These are phyloP conservation scores for Oryzias javanicus DNA, from an alignment of 2,113 vertebrate genomes.

Conservation along the genomic window DNA sequence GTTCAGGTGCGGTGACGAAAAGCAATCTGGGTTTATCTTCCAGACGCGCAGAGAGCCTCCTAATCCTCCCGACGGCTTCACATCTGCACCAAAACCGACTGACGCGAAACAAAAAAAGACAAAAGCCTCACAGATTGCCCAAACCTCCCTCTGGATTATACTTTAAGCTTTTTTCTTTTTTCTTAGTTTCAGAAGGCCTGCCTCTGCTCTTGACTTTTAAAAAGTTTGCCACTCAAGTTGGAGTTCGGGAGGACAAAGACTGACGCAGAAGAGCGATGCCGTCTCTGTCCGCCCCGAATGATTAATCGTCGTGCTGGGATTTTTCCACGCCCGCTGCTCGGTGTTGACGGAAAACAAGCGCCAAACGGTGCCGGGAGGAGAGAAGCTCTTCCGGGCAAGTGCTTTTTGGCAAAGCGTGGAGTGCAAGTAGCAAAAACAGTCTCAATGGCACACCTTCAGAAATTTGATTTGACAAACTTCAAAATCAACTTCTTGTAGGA, in stretches of 20 bases:
- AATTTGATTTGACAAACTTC: not conserved
- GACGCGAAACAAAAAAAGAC: not conserved
- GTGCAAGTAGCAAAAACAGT: slow-evolving; percentile 1
- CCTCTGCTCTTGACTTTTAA: slow-evolving; percentile 45
- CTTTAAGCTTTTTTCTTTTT: slow-evolving; percentile 16
- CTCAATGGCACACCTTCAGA: not conserved
- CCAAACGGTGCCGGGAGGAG: slow-evolving; percentile 62
- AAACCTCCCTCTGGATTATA: slow-evolving; percentile 2
- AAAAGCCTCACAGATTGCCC: not conserved
- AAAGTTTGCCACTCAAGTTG: slow-evolving; percentile 71
- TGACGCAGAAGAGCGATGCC: slow-evolving; percentile 68
- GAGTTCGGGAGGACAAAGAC: slow-evolving; percentile 71
- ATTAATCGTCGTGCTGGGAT: slow-evolving; percentile 81
- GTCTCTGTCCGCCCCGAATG: slow-evolving; percentile 77
- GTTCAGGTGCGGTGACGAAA: slow-evolving; percentile 66
- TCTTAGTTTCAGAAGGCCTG: slow-evolving; percentile 27
- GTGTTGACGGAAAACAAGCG: slow-evolving; percentile 74
- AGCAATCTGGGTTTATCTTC: slow-evolving; percentile 31
- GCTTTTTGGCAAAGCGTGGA: slow-evolving; percentile 21
- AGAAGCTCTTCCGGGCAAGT: slow-evolving; percentile 48
- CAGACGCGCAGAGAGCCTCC: slow-evolving; percentile 24
- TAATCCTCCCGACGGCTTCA: slow-evolving; percentile 21
- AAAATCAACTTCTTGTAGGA: slow-evolving; percentile 74
- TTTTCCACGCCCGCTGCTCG: slow-evolving; percentile 73
- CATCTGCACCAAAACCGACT: slow-evolving; percentile 21